A percentile compares a stretch with the other conserved stretches of the same genome.
Conservation (phyloP, 1,140 invertebrate genomes). For the Drosophila navojoa region DNA sequence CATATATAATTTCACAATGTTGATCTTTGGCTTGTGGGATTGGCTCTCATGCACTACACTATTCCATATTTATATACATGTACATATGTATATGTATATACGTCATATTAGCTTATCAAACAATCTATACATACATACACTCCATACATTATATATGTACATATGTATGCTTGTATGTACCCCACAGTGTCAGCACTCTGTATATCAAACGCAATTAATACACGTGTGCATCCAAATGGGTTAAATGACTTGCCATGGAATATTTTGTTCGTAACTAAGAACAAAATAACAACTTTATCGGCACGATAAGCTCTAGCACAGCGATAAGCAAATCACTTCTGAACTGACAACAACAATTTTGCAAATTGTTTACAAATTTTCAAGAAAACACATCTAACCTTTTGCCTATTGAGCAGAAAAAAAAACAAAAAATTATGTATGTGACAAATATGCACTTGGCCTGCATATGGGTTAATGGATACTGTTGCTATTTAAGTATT, state of each 20-base stretch:
- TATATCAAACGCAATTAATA: background rate
- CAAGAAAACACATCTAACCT: conserved; percentile 10
- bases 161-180: background rate
- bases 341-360: background rate
- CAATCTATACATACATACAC: background rate
- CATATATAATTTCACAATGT: conserved; percentile 28
- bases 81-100: background rate
- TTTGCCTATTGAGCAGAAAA: background rate
- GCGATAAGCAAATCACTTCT: conserved; percentile 29
- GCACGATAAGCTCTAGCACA: conserved; percentile 22
- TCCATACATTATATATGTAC: background rate
- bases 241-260: conserved; percentile 4
- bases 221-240: conserved; percentile 5
- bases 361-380: conserved; percentile 18
- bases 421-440: background rate
- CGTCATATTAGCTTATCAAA: conserved; percentile 30
- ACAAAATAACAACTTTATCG: conserved; percentile 8
- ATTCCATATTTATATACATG: conserved; percentile 6
- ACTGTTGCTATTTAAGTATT: conserved; percentile 19
- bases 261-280: background rate
- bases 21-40: conserved; percentile 32
- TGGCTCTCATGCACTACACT: conserved; percentile 20
- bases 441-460: conserved; percentile 20
- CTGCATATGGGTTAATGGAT: conserved; percentile 39
- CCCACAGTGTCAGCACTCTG: background rate